Base-by-base conservation (phyloP, 2,797 vertebrate species). In the Siniperca scherzeri region DNA sequence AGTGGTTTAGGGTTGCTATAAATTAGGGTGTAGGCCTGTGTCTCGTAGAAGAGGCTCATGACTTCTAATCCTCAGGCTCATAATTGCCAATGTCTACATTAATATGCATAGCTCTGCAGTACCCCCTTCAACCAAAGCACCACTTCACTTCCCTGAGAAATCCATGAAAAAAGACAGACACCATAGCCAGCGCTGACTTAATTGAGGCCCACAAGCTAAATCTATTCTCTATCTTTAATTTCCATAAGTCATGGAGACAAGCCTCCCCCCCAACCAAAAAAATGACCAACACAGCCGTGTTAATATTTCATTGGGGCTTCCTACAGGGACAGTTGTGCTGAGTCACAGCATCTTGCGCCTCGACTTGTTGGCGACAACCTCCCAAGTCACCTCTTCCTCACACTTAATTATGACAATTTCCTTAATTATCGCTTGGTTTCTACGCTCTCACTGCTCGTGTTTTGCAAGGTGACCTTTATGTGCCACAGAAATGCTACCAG, bases 401-500 rank as follows among this genome's bases (percentile, higher is more conserved):
- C 67, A 75, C 85, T 90, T 93, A 95, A 96, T 96, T 95, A 95
- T 83, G 79, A 94, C 89, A 84, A 88, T 95, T 91, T 90, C 89
- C 88, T 93, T 94, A 95, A 95, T 95, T 92, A 90, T 85, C 79
- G 78, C 71, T 66, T 65, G 50, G 86, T 93, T 91, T 91, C 81
- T 82, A 57, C 25, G 2, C 85, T 73, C 40, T 74, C 14, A 7
- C 80, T 25, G 68, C 77, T 83, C 17, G 2, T 72, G 80, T 90
- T 93, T 84, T 80, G 77, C 92, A 94, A 95, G 91, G 93, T 96
- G 96, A 96, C 96, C 96, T 96, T 96, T 95, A 77, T 72, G 81
- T 81, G 92, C 84, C 89, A 83, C 83, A 87, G 88, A 92, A 94
- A 94, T 90, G 93, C 94, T 93, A 93, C 82, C 81, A 92, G 91